These are phyloP conservation scores for Hyphantria cunea DNA, from an alignment of 1,140 invertebrate genomes.

Conservation along the genomic window DNA sequence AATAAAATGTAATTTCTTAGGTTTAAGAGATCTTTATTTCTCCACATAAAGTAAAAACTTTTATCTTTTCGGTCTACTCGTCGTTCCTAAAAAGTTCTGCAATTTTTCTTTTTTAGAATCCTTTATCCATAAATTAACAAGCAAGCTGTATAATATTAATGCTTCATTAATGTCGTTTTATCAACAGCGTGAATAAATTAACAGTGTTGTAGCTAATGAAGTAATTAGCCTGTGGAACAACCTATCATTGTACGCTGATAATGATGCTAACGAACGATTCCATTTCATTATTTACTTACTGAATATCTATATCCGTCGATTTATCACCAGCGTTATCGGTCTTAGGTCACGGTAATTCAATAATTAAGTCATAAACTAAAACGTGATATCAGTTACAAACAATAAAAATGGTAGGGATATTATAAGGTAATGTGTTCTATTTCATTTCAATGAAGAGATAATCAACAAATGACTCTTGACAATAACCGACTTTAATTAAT, in stretches of 20 bases:
- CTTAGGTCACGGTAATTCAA: conserved; percentile 5
- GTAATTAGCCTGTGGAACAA: conserved; percentile 21
- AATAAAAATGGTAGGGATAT: no score
- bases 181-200: conserved; percentile 7
- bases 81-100: no score
- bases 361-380: conserved; percentile 11
- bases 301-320: conserved; percentile 2
- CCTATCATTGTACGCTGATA: conserved; percentile 11
- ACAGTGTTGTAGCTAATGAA: conserved; percentile 20
- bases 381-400: neutral
- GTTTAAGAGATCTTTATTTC: neutral
- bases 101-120: no score
- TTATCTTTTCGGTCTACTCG: no score
- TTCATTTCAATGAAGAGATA: no score
- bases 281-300: conserved; percentile 20
- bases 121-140: no score
- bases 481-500: conserved; percentile 1
- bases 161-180: neutral
- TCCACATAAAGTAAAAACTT: neutral
- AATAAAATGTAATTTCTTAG: conserved; percentile 4
- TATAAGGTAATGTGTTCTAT: no score
- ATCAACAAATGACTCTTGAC: no score
- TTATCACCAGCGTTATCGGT: conserved; percentile 11
- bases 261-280: conserved; percentile 16
- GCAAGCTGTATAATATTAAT: neutral